These are phyloP conservation scores for Heteromurus nitidus DNA, from an alignment of 2,888 invertebrate species.

Conservation along the genomic window DNA sequence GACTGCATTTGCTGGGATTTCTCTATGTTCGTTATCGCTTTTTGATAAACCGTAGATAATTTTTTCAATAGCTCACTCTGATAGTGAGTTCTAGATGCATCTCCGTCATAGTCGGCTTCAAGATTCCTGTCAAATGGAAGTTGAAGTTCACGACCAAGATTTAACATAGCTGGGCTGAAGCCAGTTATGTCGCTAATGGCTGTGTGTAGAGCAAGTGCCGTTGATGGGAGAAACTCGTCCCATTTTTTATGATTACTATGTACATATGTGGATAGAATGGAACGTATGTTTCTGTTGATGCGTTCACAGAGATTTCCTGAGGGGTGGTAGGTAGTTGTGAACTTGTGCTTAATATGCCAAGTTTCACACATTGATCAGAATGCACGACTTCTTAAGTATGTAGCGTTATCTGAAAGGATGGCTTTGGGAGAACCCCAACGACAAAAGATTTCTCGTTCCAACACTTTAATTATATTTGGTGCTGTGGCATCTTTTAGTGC, in stretches of 20 bases:
- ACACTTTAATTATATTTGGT: slow-evolving; percentile 1
- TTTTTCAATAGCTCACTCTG: slow-evolving; percentile 21
- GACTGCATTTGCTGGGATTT: slow-evolving; percentile 35
- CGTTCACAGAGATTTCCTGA: slow-evolving; percentile 67
- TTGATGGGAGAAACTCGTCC: slow-evolving; percentile 48
- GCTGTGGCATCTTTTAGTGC: slow-evolving; percentile 57
- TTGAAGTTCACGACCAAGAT: slow-evolving; percentile 55
- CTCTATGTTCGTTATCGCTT: slow-evolving; percentile 19
- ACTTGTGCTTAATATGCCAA: slow-evolving; percentile 54
- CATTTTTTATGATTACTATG: slow-evolving; percentile 37
- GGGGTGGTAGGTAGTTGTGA: slow-evolving; percentile 68
- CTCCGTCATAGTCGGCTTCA: not conserved
- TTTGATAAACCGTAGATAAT: slow-evolving; percentile 16
- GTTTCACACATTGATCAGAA: slow-evolving; percentile 35
- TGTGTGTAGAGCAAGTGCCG: slow-evolving; percentile 55
- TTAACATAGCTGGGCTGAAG: slow-evolving; percentile 58
- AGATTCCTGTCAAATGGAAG: slow-evolving; percentile 40
- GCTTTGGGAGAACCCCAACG: slow-evolving; percentile 51
- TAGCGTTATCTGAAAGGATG: slow-evolving; percentile 64
- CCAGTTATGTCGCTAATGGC: slow-evolving; percentile 61
- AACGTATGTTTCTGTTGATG: slow-evolving; percentile 57
- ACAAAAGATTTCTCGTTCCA: slow-evolving; percentile 54
- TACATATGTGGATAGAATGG: slow-evolving; percentile 49
- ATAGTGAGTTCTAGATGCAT: slow-evolving; percentile 6
- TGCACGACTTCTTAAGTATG: slow-evolving; percentile 50